phyloP scores from a whole-genome alignment of 2,113 vertebrate species.

The Suncus etruscus region DNA sequence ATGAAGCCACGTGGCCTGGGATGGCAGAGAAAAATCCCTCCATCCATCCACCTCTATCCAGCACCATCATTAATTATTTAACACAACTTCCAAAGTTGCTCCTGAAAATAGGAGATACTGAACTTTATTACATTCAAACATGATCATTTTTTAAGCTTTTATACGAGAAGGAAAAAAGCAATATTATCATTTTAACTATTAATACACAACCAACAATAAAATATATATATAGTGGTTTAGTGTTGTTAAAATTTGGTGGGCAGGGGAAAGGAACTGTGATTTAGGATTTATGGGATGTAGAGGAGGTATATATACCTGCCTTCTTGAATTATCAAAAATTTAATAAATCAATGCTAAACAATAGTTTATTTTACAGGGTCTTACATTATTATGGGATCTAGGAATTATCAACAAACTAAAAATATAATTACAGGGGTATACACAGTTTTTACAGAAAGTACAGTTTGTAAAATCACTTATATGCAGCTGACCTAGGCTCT shows the following conservation, averaged over 20 bases:
- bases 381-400: not conserved
- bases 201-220: not conserved
- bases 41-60: no score
- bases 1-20: no score
- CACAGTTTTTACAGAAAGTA: no score
- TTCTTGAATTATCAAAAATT: not conserved
- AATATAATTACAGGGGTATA: not conserved
- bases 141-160: not conserved
- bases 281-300: constrained; percentile 12
- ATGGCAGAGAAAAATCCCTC: no score
- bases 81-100: not conserved
- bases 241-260: not conserved
- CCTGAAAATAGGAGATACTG: not conserved
- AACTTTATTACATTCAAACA: not conserved
- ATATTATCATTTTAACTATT: constrained; percentile 9
- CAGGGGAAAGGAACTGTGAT: not conserved
- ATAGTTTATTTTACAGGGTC: constrained; percentile 3
- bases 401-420: constrained; percentile 2
- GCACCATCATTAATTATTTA: no score
- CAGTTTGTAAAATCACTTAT: no score
- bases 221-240: not conserved
- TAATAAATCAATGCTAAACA: not conserved
- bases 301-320: not conserved
- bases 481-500: no score
- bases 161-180: not conserved